phyloP scores from a whole-genome alignment of 2,888 invertebrate genomes.

The Drosophila dives region DNA sequence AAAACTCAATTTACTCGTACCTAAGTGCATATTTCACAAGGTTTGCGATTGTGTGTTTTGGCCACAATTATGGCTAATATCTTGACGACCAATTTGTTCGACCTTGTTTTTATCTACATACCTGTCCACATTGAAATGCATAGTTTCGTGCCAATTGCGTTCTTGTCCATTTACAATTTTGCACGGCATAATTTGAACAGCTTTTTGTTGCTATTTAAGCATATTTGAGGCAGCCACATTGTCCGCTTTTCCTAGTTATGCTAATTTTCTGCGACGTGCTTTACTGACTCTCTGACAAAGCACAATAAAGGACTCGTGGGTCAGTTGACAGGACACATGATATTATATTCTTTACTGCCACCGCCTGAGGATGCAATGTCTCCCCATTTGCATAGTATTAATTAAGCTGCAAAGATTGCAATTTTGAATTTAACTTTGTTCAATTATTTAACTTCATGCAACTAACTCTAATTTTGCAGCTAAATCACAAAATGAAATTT shows the following conservation, averaged over 20 bases:
- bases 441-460: neutral
- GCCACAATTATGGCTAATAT: conserved; percentile 6
- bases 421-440: neutral
- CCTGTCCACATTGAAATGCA: conserved; percentile 34
- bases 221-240: conserved; percentile 36
- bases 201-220: conserved; percentile 14
- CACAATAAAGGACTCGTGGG: neutral
- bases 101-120: conserved; percentile 13
- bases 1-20: conserved; percentile 15
- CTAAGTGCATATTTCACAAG: neutral
- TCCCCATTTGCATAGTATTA: conserved; percentile 44
- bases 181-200: neutral
- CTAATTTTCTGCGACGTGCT: conserved; percentile 45
- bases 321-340: neutral
- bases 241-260: conserved; percentile 48
- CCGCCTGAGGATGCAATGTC: neutral
- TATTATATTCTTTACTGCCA: neutral
- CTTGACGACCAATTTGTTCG: conserved; percentile 23
- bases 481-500: neutral
- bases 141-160: conserved; percentile 19
- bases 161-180: neutral
- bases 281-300: conserved; percentile 7
- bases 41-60: neutral
- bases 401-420: conserved; percentile 21
- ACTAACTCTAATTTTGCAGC: neutral